phyloP scores from a whole-genome alignment of 2,888 invertebrate genomes.

The Auanema freiburgensis region DNA sequence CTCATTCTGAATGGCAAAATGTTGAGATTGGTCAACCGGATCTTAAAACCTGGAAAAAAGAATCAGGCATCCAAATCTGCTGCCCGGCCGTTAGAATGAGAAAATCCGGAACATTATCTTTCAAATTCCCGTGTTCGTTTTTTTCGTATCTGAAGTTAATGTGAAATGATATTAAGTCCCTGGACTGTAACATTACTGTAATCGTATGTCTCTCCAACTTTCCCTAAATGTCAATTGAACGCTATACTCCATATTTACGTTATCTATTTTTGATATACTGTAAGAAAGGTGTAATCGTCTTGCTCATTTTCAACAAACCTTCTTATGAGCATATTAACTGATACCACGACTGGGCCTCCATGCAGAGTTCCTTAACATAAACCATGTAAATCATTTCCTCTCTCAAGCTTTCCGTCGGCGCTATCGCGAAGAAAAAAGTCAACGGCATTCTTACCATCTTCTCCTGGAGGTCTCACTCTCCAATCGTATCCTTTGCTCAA shows the following conservation, averaged over 20 bases:
- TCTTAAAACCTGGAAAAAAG: slow-evolving; percentile 73
- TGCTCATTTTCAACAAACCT: slow-evolving; percentile 25
- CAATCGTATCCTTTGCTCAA: slow-evolving; percentile 60
- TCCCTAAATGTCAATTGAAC: slow-evolving; percentile 95
- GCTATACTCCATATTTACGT: slow-evolving; percentile 70
- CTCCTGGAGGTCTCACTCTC: slow-evolving; percentile 59
- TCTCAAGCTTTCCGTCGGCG: too few relatives aligned
- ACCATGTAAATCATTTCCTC: too few relatives aligned
- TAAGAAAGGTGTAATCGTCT: not conserved
- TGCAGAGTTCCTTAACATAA: slow-evolving; percentile 33
- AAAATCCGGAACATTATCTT: slow-evolving; percentile 52
- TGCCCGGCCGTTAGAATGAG: slow-evolving; percentile 68
- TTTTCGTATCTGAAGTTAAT: slow-evolving; percentile 28
- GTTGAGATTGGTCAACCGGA: not conserved
- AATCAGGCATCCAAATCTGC: slow-evolving; percentile 94
- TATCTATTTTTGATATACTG: slow-evolving; percentile 63
- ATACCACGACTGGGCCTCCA: slow-evolving; percentile 56
- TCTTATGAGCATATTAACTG: slow-evolving; percentile 60
- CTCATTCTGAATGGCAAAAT: slow-evolving; percentile 76
- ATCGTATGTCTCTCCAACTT: slow-evolving; percentile 90
- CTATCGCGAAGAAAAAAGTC: not conserved
- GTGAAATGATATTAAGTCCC: not conserved
- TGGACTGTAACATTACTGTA: slow-evolving; percentile 39
- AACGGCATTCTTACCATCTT: slow-evolving; percentile 24
- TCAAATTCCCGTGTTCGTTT: slow-evolving; percentile 70